Base-by-base conservation (phyloP, 2,113 vertebrate genomes). In the Corvus cornix region DNA sequence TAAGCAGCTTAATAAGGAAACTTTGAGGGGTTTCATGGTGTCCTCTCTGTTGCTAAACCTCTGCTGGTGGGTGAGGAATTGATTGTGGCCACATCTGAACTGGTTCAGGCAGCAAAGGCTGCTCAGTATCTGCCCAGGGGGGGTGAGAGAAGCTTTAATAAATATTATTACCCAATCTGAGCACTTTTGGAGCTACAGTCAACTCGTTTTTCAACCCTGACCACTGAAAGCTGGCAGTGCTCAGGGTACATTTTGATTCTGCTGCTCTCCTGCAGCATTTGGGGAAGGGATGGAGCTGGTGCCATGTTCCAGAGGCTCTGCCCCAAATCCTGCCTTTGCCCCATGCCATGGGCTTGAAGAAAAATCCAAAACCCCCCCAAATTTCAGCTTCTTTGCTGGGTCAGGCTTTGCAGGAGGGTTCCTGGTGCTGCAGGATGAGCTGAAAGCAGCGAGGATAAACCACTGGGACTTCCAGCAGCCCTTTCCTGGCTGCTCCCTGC, bases 341-440 rank as follows among this genome's bases (percentile, higher is more conserved):
- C 11, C 0, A 0, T 21, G 44, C 31, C 0, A 1, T 20, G 41
- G 27, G 14, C 58, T 60, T 23, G 37, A 48, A 75, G 20, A 31
- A 72, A 75, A 60, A 44, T 4, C 52, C 2, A 2, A 12, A 41
- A 22, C 11, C 17, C 22, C 19, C 24, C 35, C n/a, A 11, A 9
- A 73, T 62, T 64, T 68, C 76, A 64, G 8, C 18, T 53, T 37
- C 20, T 83, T 58, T 64, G 49, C n/a, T 33, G 30, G 51, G 43
- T 23, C 73, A 74, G 74, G 60, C 48, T 63, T 56, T 53, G 46
- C 26, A n/a, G 58, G 12, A n/a, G 7, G 8, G 4, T 21, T 66
- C 52, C 43, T 43, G 43, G 20, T 35, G 33, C 26, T 46, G 66
- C 62, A 80, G 75, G 55, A 28, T 35, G 75, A 70, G 43, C 74